phyloP scores from a whole-genome alignment of 2,888 invertebrate species.

The Diaperis boleti region DNA sequence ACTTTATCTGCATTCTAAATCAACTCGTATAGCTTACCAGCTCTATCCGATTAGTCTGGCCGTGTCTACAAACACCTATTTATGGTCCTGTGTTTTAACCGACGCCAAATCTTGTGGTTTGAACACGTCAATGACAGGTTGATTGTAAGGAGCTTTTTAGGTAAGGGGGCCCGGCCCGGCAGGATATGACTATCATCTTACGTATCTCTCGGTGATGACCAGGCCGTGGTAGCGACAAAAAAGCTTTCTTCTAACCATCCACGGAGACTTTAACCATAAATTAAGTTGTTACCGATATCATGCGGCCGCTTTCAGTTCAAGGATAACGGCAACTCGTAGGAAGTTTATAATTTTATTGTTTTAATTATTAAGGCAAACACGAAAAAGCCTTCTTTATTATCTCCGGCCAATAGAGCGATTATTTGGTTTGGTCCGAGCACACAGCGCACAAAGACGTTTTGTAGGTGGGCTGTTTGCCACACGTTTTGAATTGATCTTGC shows the following conservation, averaged over 20 bases:
- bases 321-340: constrained; percentile 21
- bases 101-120: constrained; percentile 32
- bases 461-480: constrained; percentile 44
- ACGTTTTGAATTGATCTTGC: constrained; percentile 43
- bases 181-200: constrained; percentile 45
- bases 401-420: constrained; percentile 17
- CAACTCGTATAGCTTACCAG: too few relatives aligned
- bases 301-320: constrained; percentile 36
- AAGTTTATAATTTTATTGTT: constrained; percentile 35
- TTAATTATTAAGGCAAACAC: constrained; percentile 30
- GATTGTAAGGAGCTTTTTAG: constrained; percentile 31
- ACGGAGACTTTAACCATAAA: constrained; percentile 40
- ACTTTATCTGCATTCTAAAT: too few relatives aligned
- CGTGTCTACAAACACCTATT: constrained; percentile 8
- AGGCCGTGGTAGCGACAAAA: constrained; percentile 36
- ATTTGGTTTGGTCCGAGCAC: constrained; percentile 16
- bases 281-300: constrained; percentile 44
- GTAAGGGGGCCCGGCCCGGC: constrained; percentile 39
- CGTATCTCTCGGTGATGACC: constrained; percentile 43
- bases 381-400: constrained; percentile 19
- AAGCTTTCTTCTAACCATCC: constrained; percentile 30
- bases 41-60: too few relatives aligned
- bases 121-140: constrained; percentile 29
- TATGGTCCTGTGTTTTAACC: constrained; percentile 5
- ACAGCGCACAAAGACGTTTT: constrained; percentile 25